phyloP scores from a whole-genome alignment of 92 coral and sea anemone species.

The Paragorgia papillata region DNA sequence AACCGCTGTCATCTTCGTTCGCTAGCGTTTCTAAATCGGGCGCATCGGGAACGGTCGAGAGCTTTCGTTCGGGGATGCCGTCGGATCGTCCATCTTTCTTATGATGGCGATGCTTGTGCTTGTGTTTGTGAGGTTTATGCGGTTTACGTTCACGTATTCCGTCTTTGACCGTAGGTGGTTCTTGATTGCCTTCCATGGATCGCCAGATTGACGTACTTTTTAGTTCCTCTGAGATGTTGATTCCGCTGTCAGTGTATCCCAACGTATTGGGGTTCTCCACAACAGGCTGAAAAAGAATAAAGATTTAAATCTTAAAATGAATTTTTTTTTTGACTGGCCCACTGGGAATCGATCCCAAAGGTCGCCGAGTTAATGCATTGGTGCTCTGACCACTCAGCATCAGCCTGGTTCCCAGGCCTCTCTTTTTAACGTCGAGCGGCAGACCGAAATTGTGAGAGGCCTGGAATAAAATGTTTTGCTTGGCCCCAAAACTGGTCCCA shows the following conservation, averaged over 20 bases:
- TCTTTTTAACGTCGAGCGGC: too few relatives aligned
- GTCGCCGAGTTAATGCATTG: too few relatives aligned
- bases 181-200: slow-evolving; percentile 45
- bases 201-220: slow-evolving; percentile 89
- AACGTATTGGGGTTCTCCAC: background rate
- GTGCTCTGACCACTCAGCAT: too few relatives aligned
- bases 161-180: background rate
- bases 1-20: slow-evolving; percentile 33
- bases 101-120: slow-evolving; percentile 14
- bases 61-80: slow-evolving; percentile 17
- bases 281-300: slow-evolving; percentile 20
- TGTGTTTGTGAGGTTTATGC: slow-evolving; percentile 36
- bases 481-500: too few relatives aligned
- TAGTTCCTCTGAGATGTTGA: slow-evolving; percentile 91
- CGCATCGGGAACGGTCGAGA: slow-evolving; percentile 36
- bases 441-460: too few relatives aligned
- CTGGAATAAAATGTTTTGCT: too few relatives aligned
- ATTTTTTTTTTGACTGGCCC: too few relatives aligned
- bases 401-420: too few relatives aligned
- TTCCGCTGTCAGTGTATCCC: slow-evolving; percentile 36
- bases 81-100: slow-evolving; percentile 11
- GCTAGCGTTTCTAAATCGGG: slow-evolving; percentile 31
- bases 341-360: too few relatives aligned
- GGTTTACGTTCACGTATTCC: slow-evolving; percentile 33
- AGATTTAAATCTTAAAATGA: too few relatives aligned